These are phyloP conservation scores for Aptenodytes patagonicus DNA, from an alignment of 2,113 vertebrate genomes.

Conservation along the genomic window DNA sequence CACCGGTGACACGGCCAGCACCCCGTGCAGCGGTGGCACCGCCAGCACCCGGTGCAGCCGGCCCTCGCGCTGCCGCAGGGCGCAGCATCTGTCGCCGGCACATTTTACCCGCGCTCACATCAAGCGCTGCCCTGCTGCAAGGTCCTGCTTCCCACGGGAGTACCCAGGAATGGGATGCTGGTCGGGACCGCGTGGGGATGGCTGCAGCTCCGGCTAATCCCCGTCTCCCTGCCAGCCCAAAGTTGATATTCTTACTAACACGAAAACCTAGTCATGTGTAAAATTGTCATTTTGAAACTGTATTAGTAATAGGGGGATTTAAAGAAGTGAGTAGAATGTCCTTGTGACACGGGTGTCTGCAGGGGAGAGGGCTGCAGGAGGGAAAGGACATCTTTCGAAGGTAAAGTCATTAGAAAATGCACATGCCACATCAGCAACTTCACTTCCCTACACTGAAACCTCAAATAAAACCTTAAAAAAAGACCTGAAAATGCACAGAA, in stretches of 20 bases:
- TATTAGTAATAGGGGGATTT: not conserved
- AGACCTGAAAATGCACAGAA: not conserved
- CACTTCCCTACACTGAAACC: not conserved
- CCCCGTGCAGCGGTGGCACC: not conserved
- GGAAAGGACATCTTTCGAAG: not conserved
- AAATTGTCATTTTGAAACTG: not conserved
- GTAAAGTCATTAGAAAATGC: not conserved
- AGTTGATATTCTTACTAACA: not conserved
- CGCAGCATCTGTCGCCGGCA: not conserved
- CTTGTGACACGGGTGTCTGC: not conserved
- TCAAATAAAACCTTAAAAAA: not conserved
- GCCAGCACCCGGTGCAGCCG: not conserved
- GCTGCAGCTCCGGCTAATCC: not conserved
- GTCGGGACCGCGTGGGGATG: fast-evolving
- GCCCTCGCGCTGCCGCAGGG: not conserved
- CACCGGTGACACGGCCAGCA: not conserved
- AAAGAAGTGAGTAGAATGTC: not conserved
- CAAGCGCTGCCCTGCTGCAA: not conserved
- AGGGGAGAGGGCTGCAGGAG: not conserved
- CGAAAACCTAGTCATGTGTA: not conserved
- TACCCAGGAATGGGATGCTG: fast-evolving
- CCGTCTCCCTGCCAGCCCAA: not conserved
- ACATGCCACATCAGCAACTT: not conserved
- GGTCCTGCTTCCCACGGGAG: fast-evolving
- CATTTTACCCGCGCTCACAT: fast-evolving